A percentile compares a stretch with the other conserved stretches of the same genome.
Evolutionary conservation across 2,797 vertebrate genomes (phyloP).

Genomic region (Crocidura indochinensis): DNA sequence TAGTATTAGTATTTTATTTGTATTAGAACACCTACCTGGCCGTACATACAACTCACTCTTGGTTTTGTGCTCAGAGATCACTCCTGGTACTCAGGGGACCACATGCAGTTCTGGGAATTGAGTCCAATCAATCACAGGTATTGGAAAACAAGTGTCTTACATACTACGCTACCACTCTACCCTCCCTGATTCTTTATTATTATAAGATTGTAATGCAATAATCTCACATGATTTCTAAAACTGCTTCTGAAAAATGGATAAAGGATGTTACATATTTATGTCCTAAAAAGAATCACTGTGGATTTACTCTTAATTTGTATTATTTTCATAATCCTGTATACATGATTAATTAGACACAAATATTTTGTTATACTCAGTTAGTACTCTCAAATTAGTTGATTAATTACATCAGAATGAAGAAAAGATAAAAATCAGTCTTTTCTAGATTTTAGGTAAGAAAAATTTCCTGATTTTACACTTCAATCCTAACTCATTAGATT

Average conservation of each 20-base stretch:
- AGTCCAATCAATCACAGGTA: too few species aligned
- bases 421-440: background rate
- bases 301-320: slow-evolving; percentile 30
- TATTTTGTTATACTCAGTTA: background rate
- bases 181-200: background rate
- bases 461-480: slow-evolving; percentile 18
- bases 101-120: too few species aligned
- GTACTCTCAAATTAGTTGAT: background rate
- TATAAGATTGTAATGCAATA: background rate
- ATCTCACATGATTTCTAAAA: background rate
- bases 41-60: too few species aligned
- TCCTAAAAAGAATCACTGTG: background rate
- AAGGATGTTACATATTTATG: slow-evolving; percentile 33
- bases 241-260: background rate
- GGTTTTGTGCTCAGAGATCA: too few species aligned
- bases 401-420: background rate
- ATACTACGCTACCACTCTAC: too few species aligned
- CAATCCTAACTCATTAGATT: background rate
- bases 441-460: slow-evolving; percentile 2
- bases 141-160: too few species aligned
- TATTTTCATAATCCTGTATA: slow-evolving; percentile 21
- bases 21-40: background rate
- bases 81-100: too few species aligned
- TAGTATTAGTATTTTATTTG: background rate
- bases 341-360: background rate